A percentile compares a stretch with the other conserved stretches of the same genome.
Evolutionary conservation across 2,888 invertebrate genomes (phyloP).

Genomic region (Ichneumon xanthorius): DNA sequence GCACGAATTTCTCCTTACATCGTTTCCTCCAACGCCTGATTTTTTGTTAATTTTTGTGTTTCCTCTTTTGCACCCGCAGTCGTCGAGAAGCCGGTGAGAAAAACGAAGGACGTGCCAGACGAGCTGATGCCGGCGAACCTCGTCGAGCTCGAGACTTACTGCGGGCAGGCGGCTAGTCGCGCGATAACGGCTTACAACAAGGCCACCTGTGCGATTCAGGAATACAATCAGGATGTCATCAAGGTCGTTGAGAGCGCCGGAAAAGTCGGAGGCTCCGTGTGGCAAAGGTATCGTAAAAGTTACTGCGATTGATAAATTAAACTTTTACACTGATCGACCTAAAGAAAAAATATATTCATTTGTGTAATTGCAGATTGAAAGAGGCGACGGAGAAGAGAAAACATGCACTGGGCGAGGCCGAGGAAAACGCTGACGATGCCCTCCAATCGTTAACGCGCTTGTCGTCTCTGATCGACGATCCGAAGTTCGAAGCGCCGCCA

Average conservation of each 20-base stretch:
- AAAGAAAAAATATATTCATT: background rate
- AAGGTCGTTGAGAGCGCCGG: conserved; percentile 77
- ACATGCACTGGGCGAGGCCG: conserved; percentile 86
- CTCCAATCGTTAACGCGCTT: conserved; percentile 84
- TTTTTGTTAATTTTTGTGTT: conserved; percentile 16
- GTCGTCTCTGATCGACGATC: conserved; percentile 84
- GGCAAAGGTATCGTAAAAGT: conserved; percentile 79
- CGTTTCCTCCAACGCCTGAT: background rate
- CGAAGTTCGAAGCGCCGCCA: conserved; percentile 82
- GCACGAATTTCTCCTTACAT: background rate
- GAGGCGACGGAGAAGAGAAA: conserved; percentile 87
- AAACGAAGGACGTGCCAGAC: conserved; percentile 69
- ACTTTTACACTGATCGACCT: background rate
- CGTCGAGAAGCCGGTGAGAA: conserved; percentile 76
- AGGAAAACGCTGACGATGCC: conserved; percentile 87
- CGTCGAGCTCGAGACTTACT: conserved; percentile 87
- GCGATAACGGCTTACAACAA: conserved; percentile 89
- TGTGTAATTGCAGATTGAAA: conserved; percentile 84
- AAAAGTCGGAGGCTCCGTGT: conserved; percentile 72
- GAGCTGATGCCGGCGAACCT: conserved; percentile 83
- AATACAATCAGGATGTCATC: conserved; percentile 85
- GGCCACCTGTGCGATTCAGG: conserved; percentile 87
- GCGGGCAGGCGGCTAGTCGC: conserved; percentile 86
- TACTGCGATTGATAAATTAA: conserved; percentile 2
- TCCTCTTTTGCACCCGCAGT: conserved; percentile 69